Evolutionary conservation across 1,140 invertebrate species (phyloP).

Genomic region (Belonocnema kinseyi): DNA sequence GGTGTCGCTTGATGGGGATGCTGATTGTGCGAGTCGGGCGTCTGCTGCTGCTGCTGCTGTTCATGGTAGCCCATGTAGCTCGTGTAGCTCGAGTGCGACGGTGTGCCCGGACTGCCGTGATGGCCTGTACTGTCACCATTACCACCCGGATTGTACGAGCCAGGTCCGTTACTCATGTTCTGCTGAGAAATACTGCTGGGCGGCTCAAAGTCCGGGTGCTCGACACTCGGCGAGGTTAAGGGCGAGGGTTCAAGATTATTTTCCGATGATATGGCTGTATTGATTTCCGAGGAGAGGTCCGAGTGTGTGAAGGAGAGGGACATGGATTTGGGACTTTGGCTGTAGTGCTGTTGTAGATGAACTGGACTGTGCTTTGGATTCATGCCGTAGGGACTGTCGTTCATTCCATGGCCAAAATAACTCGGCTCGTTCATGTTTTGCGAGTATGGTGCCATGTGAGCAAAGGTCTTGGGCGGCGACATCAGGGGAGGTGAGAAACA

Average conservation of each 20-base stretch:
- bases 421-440: constrained; percentile 64
- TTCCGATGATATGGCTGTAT: constrained; percentile 85
- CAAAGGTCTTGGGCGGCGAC: constrained; percentile 70
- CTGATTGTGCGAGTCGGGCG: constrained; percentile 62
- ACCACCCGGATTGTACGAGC: constrained; percentile 75
- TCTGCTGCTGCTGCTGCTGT: no score
- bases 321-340: constrained; percentile 78
- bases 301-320: constrained; percentile 83
- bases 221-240: constrained; percentile 81
- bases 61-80: constrained; percentile 73
- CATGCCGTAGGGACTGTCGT: constrained; percentile 71
- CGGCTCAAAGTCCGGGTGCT: constrained; percentile 86
- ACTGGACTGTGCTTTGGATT: constrained; percentile 73
- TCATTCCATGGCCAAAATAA: constrained; percentile 67
- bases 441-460: constrained; percentile 72
- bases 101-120: constrained; percentile 68
- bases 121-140: constrained; percentile 60
- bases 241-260: constrained; percentile 79
- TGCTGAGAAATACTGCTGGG: constrained; percentile 78
- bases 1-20: constrained; percentile 68
- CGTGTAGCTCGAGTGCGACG: constrained; percentile 66
- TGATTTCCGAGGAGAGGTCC: constrained; percentile 86
- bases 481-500: constrained; percentile 77
- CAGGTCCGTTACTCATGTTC: constrained; percentile 74
- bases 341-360: constrained; percentile 75